These are phyloP conservation scores for Anisognathus igniventris DNA, from an alignment of 2,797 vertebrate genomes.

Conservation along the genomic window DNA sequence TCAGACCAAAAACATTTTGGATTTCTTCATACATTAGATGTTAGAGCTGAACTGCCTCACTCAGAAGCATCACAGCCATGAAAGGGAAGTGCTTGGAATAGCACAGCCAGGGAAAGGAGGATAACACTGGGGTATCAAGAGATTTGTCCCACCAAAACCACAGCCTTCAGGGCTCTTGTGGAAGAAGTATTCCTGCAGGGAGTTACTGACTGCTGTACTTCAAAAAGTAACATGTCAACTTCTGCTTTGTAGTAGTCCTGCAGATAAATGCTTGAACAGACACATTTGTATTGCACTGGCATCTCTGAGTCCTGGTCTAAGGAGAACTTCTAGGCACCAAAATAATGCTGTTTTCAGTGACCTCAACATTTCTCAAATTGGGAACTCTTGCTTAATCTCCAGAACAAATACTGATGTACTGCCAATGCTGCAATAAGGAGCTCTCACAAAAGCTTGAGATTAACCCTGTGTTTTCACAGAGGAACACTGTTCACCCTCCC, in stretches of 20 bases:
- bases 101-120: not conserved
- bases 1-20: not conserved
- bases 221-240: not conserved
- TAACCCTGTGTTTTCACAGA: not conserved
- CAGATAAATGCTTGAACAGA: not conserved
- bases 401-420: not conserved
- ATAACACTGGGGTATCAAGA: not conserved
- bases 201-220: not conserved
- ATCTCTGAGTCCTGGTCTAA: not conserved
- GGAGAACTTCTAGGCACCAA: not conserved
- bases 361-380: not conserved
- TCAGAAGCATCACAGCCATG: not conserved
- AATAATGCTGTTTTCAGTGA: not conserved
- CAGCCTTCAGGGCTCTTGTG: rapidly evolving
- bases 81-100: not conserved
- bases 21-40: not conserved
- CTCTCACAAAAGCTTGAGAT: not conserved
- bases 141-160: not conserved
- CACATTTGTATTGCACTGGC: not conserved
- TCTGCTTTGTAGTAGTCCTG: not conserved
- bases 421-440: not conserved
- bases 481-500: not conserved
- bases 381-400: not conserved
- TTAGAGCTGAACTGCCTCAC: not conserved
- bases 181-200: not conserved